Evolutionary conservation across 64 coral and sea anemone genomes (phyloP).

Genomic region (Exaiptasia diaphana): DNA sequence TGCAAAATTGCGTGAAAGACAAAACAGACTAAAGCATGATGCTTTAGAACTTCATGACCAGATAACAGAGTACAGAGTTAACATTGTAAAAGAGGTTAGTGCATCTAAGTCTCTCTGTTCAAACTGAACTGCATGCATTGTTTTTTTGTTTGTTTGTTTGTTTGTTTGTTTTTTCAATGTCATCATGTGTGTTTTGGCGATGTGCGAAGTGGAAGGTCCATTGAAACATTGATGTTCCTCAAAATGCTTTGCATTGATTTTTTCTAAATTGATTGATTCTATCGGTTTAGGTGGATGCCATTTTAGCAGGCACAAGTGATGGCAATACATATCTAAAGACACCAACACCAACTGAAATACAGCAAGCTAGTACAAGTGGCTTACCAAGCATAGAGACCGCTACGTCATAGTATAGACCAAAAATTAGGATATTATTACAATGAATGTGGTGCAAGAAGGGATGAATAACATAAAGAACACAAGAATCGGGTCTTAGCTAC

Average conservation of each 20-base stretch:
- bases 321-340: conserved; percentile 78
- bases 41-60: conserved; percentile 74
- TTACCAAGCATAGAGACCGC: too few relatives aligned
- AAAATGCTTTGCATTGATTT: too few relatives aligned
- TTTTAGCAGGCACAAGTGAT: conserved; percentile 84
- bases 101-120: neutral
- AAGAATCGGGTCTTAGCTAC: too few relatives aligned
- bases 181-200: neutral
- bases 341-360: neutral
- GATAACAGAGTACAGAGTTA: conserved; percentile 88
- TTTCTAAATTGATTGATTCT: neutral
- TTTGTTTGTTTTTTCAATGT: neutral
- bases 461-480: too few relatives aligned
- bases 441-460: too few relatives aligned
- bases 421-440: too few relatives aligned
- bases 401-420: too few relatives aligned
- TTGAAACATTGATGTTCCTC: too few relatives aligned
- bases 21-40: conserved; percentile 58
- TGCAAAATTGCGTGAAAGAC: conserved; percentile 58
- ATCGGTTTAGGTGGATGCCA: conserved; percentile 58
- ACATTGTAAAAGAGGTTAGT: conserved; percentile 83
- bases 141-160: neutral
- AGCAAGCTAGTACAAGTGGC: neutral
- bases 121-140: neutral
- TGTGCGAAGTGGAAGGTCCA: too few relatives aligned